Conservation (phyloP, 2,888 invertebrate genomes). For the Petrolisthes manimaculis region DNA sequence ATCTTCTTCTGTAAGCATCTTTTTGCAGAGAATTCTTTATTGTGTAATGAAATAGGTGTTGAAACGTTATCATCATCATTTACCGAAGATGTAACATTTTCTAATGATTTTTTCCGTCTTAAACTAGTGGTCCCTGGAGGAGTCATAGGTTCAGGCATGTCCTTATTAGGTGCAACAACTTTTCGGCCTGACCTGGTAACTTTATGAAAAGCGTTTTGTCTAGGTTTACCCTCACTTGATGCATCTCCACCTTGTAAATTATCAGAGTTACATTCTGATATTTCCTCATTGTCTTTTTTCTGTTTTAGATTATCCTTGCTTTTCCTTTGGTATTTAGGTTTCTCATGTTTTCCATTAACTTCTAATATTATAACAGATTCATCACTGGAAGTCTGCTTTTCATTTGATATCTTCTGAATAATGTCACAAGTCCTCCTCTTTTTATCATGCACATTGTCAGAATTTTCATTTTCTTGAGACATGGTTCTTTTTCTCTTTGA, state of each 20-base stretch:
- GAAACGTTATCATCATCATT: constrained; percentile 13
- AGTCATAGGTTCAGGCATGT: constrained; percentile 65
- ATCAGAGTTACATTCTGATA: neutral
- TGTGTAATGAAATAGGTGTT: neutral
- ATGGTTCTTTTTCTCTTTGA: constrained; percentile 35
- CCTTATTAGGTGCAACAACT: constrained; percentile 63
- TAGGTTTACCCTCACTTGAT: neutral
- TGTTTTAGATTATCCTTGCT: constrained; percentile 15
- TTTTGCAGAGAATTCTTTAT: neutral
- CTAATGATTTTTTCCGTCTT: constrained; percentile 2
- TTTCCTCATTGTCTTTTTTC: neutral
- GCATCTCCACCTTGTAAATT: neutral
- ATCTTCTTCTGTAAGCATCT: constrained; percentile 49
- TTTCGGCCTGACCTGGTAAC: constrained; percentile 63
- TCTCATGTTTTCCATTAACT: neutral
- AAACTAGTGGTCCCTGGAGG: constrained; percentile 37
- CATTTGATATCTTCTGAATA: neutral
- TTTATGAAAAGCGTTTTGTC: constrained; percentile 8
- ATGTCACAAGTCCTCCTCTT: neutral
- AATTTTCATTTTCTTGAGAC: neutral
- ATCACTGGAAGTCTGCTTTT: constrained; percentile 31
- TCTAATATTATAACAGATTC: constrained; percentile 32
- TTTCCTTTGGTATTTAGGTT: neutral
- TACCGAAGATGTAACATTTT: neutral
- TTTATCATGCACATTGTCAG: neutral